Base-by-base conservation (phyloP, 2,113 vertebrate species). In the Pseudorectes ferrugineus region DNA sequence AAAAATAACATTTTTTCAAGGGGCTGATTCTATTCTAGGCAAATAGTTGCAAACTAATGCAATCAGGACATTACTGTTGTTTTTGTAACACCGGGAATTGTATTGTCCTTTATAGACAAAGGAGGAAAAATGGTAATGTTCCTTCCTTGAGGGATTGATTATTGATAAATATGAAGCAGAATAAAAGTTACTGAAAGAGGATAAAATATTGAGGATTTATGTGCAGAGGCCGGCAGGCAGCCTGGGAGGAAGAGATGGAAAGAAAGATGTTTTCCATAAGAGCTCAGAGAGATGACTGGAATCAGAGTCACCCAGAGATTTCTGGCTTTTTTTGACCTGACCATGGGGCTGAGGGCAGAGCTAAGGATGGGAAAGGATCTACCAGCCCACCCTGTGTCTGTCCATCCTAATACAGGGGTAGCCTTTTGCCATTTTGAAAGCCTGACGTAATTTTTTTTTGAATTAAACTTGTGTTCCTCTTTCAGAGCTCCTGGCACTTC, bases 371-470 rank as follows among this genome's bases (percentile, higher is more conserved):
- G 22, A n/a, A 16, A 25, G 22, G 12, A 72, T 74, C 33, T 13
- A 29, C 49, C 42, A 26, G 28, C 15, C n/a, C 46, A 40, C 10
- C 6, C 19, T 43, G 11, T 7, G 2, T 66, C n/a, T 54, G 31
- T 42, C 36, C 1, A 1, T 33, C 21, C 23, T n/a, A 26, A 29
- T 7, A 24, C 24, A 23, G 49, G 57, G 9, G 18, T 33, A 17
- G 31, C 35, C 38, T 73, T 76, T 28, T 36, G 33, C 26, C 6
- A 12, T 65, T 73, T 77, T 61, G 51, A 85, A 85, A 61, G 36
- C 14, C 36, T 2, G 1, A 6, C 2, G 1, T 36, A 18, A 6
- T 24, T 58, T 58, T 54, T 29, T 5, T 55, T 18, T 21, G 0
- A 51, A 28, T 42, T n/a, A 74, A 81, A n/a, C 48, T 17, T 17